Base-by-base conservation (phyloP, 2,888 invertebrate species). In the Eurois occulta region DNA sequence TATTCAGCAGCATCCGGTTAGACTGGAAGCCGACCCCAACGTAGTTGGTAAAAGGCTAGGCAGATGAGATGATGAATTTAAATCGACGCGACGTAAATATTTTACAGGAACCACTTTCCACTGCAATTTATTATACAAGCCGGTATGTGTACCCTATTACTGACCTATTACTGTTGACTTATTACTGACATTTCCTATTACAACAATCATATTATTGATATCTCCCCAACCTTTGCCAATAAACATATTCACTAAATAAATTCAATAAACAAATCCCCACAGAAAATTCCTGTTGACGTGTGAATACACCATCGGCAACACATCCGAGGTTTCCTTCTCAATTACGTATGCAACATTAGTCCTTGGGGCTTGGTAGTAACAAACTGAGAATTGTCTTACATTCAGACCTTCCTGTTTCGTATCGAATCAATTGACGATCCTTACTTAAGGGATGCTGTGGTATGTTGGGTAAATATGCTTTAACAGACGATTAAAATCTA, bases 391-490 rank as follows among this genome's bases (percentile, higher is more conserved):
- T 87, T 71, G 84, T 85, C 74, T 74, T 70, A 84, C 80, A 75
- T 75, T 80, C 80, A 80, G 62, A 83, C 84, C 85, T 81, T 84
- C 88, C 86, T 87, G 88, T 90, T 91, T 89, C 84, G 84, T 80
- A 91, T 89, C 82, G 86, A 89, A 91, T 91, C 90, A 90, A 88
- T 88, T 86, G 78, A 43, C 52, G 48, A 77, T 75, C 84, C 83
- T n/a, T n/a, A n/a, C 84, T 83, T 80, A 81, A 80, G 83, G 65
- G 83, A 65, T 83, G 21, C 24, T 65, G 18, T 66, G 21, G n/a
- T 64, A 16, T 21, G n/a, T 41, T 11, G 7, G n/a, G 38, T 64
- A 16, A n/a, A 41, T 65, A n/a, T 41, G 16, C 16, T 65, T 41
- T 65, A n/a, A n/a, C 3, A n/a, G n/a, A 41, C 7, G 1, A 41